Base-by-base conservation (phyloP, 2,797 vertebrate species). In the Hephaestus fuliginosus region DNA sequence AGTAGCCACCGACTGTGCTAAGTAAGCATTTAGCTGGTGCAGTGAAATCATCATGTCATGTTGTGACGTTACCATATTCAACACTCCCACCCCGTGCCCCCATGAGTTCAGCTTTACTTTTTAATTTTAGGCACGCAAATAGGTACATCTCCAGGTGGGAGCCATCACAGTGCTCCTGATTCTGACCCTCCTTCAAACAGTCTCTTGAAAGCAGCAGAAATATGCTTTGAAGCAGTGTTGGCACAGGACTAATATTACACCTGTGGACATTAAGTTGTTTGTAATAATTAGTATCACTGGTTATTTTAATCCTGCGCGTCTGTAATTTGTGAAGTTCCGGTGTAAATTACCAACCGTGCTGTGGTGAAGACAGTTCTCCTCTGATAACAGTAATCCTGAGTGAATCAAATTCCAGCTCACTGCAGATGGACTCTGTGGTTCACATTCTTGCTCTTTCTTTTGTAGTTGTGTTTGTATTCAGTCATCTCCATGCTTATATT, bases 201-300 rank as follows among this genome's bases (percentile, higher is more conserved):
- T n/a, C 57, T 53, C 67, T 51, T 78, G 33, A 79, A 82, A 68
- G 77, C 64, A 53, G 7, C 62, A 46, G 46, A 85, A 78, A 86
- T 85, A 86, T 69, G 76, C 85, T 85, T 85, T 88, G 86, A 91
- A 85, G 78, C 33, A 8, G 1, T 1, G 58, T 70, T 72, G 12
- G 1, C 83, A 70, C 25, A 67, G 49, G 51, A 52, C 66, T 79
- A 77, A 74, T 63, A 72, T 83, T 71, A 83, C 74, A 65, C 71
- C 66, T 63, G 30, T 43, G 73, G 62, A 69, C 80, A 61, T 80
- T 5, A 65, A 46, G 68, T 13, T 66, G 48, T 70, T 74, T 66
- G 66, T 57, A 68, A 81, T 81, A 74, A 87, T 84, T 78, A 25
- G 63, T 15, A 55, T 69, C 61, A 53, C 13, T 51, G 51, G 57